Percentiles rank a stretch among this genome's conserved stretches.
Conservation (phyloP, 2,113 vertebrate genomes). For the Bettongia penicillata region DNA sequence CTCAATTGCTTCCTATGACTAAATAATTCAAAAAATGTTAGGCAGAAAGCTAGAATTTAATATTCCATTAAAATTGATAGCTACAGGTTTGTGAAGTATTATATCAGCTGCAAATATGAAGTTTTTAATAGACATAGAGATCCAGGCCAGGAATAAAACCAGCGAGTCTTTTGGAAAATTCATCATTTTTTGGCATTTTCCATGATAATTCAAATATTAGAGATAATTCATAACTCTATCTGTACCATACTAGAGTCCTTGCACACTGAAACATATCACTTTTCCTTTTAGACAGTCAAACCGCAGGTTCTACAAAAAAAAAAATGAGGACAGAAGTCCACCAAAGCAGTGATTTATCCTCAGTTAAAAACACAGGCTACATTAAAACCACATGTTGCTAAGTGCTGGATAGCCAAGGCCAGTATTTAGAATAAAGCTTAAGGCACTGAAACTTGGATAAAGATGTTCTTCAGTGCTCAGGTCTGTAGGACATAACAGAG, state of each 20-base stretch:
- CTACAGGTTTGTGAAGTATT: conserved; percentile 52
- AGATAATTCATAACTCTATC: conserved; percentile 65
- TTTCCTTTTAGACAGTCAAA: conserved; percentile 81
- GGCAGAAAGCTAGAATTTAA: conserved; percentile 1
- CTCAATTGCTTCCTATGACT: conserved; percentile 33
- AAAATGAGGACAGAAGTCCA: conserved; percentile 75
- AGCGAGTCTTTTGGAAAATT: conserved; percentile 26
- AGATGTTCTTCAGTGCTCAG: neutral
- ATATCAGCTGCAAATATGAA: neutral
- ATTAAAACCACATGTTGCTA: conserved; percentile 81
- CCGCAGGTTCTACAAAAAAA: conserved; percentile 76
- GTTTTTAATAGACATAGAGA: conserved; percentile 11
- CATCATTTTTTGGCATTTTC: conserved; percentile 47
- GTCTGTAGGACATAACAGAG: no score
- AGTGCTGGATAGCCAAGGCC: conserved; percentile 69
- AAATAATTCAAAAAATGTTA: conserved; percentile 10
- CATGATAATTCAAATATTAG: conserved; percentile 53
- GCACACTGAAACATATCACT: conserved; percentile 71
- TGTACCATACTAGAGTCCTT: conserved; percentile 52
- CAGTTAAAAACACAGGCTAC: conserved; percentile 77
- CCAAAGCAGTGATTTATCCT: conserved; percentile 79
- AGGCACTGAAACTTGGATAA: conserved; percentile 39
- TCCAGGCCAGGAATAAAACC: conserved; percentile 37
- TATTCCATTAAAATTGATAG: conserved; percentile 37
- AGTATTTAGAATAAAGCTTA: conserved; percentile 24